Base-by-base conservation (phyloP, 2,797 vertebrate genomes). In the Diplodus puntazzo region DNA sequence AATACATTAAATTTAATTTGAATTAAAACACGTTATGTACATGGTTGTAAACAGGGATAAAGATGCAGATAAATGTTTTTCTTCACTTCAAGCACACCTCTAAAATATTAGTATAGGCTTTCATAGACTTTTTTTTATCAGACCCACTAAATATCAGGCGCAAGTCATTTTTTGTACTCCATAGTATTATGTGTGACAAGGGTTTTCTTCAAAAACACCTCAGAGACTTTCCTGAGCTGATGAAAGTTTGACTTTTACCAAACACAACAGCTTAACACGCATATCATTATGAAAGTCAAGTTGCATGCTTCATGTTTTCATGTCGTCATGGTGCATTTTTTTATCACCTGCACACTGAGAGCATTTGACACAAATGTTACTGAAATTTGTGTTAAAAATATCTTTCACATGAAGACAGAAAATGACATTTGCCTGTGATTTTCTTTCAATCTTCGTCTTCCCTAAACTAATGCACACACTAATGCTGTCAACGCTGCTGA, bases 401-500 rank as follows among this genome's bases (percentile, higher is more conserved):
- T 52, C 17, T 48, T 66, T 49, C 25, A 8, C 49, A 27, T 21
- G 21, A 21, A 23, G 14, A 49, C 8, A 16, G 16, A 52, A 53
- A 65, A 61, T 46, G 8, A 3, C 0, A 1, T n/a, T 57, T n/a
- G 3, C 17, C 2, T 9, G 7, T 49, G 45, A 55, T 27, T 30
- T 34, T 49, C 20, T 58, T 5, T 74, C 52, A 52, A 74, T 60
- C 17, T 49, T 20, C 1, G 8, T 18, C 59, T 39, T 58, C 20
- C 52, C 9, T 34, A 73, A n/a, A 20, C 18, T 3, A 20, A 17
- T n/a, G 34, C 59, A 75, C 48, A 54, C 13, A 4, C 54, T 23
- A 21, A 39, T 63, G 64, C 63, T 63, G 63, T 78, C 68, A 67
- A 8, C 49, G n/a, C 25, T 4, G 11, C 58, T 62, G 64, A 75